phyloP scores from a whole-genome alignment of 2,113 vertebrate genomes.

The Cettia cetti region DNA sequence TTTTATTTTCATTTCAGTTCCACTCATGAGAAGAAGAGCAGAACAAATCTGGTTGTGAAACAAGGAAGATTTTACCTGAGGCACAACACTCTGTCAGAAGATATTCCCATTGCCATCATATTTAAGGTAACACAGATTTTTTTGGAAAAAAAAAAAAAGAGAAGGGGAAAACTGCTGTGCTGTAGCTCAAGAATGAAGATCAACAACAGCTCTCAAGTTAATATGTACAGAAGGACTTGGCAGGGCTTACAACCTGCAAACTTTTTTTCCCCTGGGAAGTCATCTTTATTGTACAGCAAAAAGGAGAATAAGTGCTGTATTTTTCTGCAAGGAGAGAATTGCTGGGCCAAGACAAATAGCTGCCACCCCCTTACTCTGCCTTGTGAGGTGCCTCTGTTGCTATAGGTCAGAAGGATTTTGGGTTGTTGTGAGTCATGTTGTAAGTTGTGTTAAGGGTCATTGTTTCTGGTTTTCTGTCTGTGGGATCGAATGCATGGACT shows the following conservation, averaged over 20 bases:
- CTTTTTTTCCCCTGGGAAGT: background rate
- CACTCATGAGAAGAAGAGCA: constrained; percentile 98
- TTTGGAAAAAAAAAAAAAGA: background rate
- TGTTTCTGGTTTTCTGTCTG: background rate
- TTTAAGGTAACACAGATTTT: constrained; percentile 84
- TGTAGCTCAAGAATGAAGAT: background rate
- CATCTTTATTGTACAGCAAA: background rate
- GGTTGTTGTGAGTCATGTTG: background rate
- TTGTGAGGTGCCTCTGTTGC: background rate
- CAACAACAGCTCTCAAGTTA: background rate
- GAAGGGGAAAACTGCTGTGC: background rate
- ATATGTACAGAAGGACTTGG: background rate
- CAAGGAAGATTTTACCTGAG: constrained; percentile 94
- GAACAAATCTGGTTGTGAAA: constrained; percentile 95
- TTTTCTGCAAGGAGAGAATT: background rate
- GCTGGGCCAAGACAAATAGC: background rate
- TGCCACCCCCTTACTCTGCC: background rate
- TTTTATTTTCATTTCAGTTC: constrained; percentile 76
- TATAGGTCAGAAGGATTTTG: background rate
- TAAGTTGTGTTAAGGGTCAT: background rate
- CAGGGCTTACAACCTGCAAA: background rate
- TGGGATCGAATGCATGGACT: fast-evolving
- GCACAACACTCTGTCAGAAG: constrained; percentile 96
- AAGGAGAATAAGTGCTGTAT: background rate
- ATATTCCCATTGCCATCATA: constrained; percentile 96